Evolutionary conservation across 2,113 vertebrate genomes (phyloP).

Genomic region (Odontophorus gujanensis): DNA sequence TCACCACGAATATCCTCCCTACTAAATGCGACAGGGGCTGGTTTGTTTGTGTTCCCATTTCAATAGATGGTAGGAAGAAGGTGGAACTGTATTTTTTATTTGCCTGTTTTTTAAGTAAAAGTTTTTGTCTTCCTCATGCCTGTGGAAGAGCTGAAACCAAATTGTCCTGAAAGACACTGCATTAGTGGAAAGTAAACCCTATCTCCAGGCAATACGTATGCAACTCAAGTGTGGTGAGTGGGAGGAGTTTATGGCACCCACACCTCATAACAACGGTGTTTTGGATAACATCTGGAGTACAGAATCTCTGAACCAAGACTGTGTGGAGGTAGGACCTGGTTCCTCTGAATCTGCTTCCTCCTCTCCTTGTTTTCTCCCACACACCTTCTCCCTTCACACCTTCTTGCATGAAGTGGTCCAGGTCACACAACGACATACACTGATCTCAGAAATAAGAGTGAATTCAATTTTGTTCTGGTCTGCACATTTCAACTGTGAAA

Average conservation of each 20-base stretch:
- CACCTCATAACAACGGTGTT: rapidly evolving
- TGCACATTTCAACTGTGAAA: background rate
- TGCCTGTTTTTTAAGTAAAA: background rate
- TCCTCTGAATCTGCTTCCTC: background rate
- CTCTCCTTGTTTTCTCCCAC: background rate
- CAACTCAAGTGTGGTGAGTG: background rate
- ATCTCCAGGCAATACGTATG: background rate
- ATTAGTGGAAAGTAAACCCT: background rate
- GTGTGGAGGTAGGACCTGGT: background rate
- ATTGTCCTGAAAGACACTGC: background rate
- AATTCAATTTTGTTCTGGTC: background rate
- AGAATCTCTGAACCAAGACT: rapidly evolving
- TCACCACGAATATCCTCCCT: background rate
- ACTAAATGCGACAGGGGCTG: background rate
- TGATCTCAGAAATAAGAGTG: background rate
- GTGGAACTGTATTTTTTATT: background rate
- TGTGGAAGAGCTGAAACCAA: background rate
- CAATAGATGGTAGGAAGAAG: background rate
- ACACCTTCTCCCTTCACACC: background rate
- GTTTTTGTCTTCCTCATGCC: background rate
- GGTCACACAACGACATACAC: background rate
- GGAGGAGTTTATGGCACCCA: background rate
- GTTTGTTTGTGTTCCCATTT: background rate
- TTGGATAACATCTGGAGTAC: background rate
- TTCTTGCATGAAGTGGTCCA: background rate